Conservation (phyloP, 92 coral and sea anemone genomes). For the Muricea muricata region DNA sequence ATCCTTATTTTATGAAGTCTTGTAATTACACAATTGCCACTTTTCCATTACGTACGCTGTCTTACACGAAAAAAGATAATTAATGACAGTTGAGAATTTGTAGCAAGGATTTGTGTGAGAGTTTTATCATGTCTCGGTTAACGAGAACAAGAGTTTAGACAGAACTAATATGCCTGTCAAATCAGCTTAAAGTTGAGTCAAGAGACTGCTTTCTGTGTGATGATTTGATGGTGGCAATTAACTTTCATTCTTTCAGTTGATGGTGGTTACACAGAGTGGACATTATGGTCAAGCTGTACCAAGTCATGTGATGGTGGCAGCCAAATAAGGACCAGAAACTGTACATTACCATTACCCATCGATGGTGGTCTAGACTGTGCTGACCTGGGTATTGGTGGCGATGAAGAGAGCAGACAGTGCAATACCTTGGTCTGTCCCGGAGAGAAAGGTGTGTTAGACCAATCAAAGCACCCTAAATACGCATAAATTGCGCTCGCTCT, state of each 20-base stretch:
- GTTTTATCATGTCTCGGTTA: too few relatives aligned
- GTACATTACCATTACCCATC: conserved; percentile 87
- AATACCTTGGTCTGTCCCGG: conserved; percentile 90
- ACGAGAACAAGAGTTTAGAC: too few relatives aligned
- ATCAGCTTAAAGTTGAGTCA: too few relatives aligned
- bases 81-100: too few relatives aligned
- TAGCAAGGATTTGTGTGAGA: too few relatives aligned
- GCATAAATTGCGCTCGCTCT: too few relatives aligned
- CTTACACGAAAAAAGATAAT: too few relatives aligned
- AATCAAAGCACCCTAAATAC: too few relatives aligned
- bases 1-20: not conserved
- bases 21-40: too few relatives aligned
- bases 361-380: conserved; percentile 94
- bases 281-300: conserved; percentile 84
- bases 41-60: not conserved
- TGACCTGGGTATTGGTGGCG: conserved; percentile 70
- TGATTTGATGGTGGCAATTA: too few relatives aligned
- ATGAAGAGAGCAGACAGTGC: conserved; percentile 79
- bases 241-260: conserved; percentile 71
- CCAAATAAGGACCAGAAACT: conserved; percentile 83
- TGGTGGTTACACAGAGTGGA: conserved; percentile 90
- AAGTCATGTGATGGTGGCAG: conserved; percentile 90
- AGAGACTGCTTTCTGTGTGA: too few relatives aligned
- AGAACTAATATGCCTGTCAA: too few relatives aligned
- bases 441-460: conserved; percentile 87